phyloP scores from a whole-genome alignment of 2,113 vertebrate species.

The Megatriorchis doriae region DNA sequence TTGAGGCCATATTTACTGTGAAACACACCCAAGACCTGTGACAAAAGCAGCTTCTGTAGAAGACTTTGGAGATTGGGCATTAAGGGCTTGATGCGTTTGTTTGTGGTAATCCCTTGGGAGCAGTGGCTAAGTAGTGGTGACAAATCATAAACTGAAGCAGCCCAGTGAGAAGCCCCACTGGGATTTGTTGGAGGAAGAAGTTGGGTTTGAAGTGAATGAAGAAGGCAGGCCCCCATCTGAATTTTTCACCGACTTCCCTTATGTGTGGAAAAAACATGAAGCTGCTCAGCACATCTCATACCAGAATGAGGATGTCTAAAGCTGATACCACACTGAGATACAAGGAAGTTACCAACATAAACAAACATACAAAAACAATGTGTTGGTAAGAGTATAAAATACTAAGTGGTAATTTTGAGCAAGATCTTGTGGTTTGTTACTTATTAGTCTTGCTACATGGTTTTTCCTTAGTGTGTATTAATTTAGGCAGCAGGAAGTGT shows the following conservation, averaged over 20 bases:
- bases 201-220: background rate
- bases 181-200: background rate
- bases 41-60: background rate
- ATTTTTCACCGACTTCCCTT: background rate
- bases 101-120: background rate
- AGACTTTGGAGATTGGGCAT: background rate
- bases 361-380: background rate
- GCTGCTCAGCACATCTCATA: background rate
- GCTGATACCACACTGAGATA: background rate
- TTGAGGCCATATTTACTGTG: background rate
- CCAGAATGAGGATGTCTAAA: background rate
- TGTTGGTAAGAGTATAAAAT: background rate
- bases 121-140: background rate
- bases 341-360: background rate
- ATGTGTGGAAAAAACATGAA: rapidly evolving
- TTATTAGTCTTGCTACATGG: background rate
- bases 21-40: rapidly evolving
- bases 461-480: constrained; percentile 1
- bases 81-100: background rate
- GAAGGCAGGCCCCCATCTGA: background rate
- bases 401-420: background rate
- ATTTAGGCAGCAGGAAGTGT: constrained; percentile 28
- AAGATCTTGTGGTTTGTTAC: constrained; percentile 22
- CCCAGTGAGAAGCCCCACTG: background rate
- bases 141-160: background rate